phyloP scores from a whole-genome alignment of 2,888 invertebrate species.

The Cerastis rubricosa region DNA sequence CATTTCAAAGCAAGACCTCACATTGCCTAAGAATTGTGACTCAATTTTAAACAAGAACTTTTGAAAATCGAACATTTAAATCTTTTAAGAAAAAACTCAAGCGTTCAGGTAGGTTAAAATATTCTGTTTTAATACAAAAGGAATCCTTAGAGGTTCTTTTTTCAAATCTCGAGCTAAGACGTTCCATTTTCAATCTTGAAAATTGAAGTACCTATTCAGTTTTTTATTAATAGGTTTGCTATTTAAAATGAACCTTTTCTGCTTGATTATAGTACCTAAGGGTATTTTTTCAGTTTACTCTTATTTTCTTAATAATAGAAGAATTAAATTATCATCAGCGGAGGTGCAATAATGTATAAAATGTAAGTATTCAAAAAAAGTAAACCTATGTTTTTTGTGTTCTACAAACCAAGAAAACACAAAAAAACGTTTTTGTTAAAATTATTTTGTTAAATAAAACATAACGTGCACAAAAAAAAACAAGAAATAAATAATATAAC shows the following conservation, averaged over 20 bases:
- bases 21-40: constrained; percentile 11
- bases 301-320: background rate
- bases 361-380: background rate
- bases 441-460: background rate
- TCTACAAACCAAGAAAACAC: background rate
- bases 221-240: constrained; percentile 19
- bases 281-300: background rate
- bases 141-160: constrained; percentile 36
- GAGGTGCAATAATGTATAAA: background rate
- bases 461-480: background rate
- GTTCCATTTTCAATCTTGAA: constrained; percentile 45
- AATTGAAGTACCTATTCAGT: constrained; percentile 1
- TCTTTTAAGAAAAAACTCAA: constrained; percentile 26
- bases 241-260: background rate
- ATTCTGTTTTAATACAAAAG: constrained; percentile 45
- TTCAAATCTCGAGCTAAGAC: constrained; percentile 27
- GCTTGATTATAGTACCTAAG: background rate
- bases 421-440: no score
- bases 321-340: background rate
- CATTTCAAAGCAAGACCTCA: constrained; percentile 10
- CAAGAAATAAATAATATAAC: background rate
- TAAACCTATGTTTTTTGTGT: no score
- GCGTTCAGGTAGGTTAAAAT: constrained; percentile 41
- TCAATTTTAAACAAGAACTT: constrained; percentile 31
- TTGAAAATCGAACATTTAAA: constrained; percentile 40